phyloP scores from a whole-genome alignment of 2,797 vertebrate species.

The Lateolabrax maculatus region DNA sequence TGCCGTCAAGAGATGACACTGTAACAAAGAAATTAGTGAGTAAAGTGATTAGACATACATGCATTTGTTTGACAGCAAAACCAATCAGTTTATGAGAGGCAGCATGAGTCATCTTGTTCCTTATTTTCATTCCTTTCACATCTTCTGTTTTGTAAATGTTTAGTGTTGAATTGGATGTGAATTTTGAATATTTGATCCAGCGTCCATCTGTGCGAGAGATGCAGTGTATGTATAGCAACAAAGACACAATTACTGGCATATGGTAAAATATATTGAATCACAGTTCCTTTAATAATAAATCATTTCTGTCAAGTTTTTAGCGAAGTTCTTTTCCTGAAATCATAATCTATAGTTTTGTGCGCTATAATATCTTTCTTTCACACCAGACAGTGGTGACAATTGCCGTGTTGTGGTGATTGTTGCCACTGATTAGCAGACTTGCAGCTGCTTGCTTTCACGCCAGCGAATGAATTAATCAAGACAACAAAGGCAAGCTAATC shows the following conservation, averaged over 20 bases:
- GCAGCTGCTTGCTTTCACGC: conserved; percentile 79
- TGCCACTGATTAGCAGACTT: conserved; percentile 75
- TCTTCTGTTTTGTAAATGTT: not conserved
- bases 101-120: not conserved
- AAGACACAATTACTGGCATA: not conserved
- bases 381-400: conserved; percentile 52
- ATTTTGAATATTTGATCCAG: conserved; percentile 2
- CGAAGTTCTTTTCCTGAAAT: conserved; percentile 7
- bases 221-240: not conserved
- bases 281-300: not conserved
- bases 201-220: not conserved
- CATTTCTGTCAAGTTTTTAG: not conserved
- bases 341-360: conserved; percentile 26
- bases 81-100: not conserved
- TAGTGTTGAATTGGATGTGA: not conserved
- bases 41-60: not conserved
- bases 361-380: conserved; percentile 25
- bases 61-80: not conserved
- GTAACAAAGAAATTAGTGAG: not conserved
- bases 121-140: not conserved
- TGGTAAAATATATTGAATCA: not conserved
- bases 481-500: conserved; percentile 83
- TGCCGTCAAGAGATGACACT: not conserved
- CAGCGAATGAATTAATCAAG: conserved; percentile 76
- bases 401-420: conserved; percentile 70